A percentile compares a stretch with the other conserved stretches of the same genome.
Conservation (phyloP, 2,113 vertebrate genomes). For the Oophaga pumilio region DNA sequence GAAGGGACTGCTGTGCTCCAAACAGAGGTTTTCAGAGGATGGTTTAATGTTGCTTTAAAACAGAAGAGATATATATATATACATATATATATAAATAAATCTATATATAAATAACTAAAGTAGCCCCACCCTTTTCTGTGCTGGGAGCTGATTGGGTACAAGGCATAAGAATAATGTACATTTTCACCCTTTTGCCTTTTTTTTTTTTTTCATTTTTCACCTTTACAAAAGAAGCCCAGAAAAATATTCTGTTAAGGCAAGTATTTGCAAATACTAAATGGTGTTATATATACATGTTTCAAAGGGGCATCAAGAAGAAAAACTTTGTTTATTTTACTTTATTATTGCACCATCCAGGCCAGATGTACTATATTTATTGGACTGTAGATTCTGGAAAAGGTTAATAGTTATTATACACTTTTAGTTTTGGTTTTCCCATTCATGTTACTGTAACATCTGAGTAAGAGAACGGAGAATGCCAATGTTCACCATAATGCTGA, state of each 20-base stretch:
- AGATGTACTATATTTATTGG: constrained; percentile 51
- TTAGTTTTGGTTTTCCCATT: constrained; percentile 3
- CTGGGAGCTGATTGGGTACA: constrained; percentile 62
- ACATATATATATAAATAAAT: constrained; percentile 80
- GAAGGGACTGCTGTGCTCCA: constrained; percentile 11
- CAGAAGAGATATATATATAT: constrained; percentile 72
- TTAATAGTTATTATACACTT: constrained; percentile 8
- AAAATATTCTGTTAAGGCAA: constrained; percentile 46
- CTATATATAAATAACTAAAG: constrained; percentile 72
- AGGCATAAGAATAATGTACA: constrained; percentile 26
- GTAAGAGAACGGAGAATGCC: constrained; percentile 2
- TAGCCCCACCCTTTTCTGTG: constrained; percentile 70
- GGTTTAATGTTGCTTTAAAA: constrained; percentile 80
- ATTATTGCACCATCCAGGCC: constrained; percentile 38
- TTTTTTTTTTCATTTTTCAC: neutral
- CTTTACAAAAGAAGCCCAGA: constrained; percentile 29
- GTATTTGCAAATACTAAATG: constrained; percentile 51
- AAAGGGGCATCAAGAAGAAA: constrained; percentile 41
- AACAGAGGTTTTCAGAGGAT: constrained; percentile 40
- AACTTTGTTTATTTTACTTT: constrained; percentile 46
- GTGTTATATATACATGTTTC: constrained; percentile 50
- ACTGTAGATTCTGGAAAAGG: constrained; percentile 24
- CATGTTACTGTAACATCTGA: constrained; percentile 36
- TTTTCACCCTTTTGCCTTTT: constrained; percentile 10
- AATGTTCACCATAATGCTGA: constrained; percentile 65